These are phyloP conservation scores for Malthinus flaveolus DNA, from an alignment of 2,888 invertebrate genomes.

Conservation along the genomic window DNA sequence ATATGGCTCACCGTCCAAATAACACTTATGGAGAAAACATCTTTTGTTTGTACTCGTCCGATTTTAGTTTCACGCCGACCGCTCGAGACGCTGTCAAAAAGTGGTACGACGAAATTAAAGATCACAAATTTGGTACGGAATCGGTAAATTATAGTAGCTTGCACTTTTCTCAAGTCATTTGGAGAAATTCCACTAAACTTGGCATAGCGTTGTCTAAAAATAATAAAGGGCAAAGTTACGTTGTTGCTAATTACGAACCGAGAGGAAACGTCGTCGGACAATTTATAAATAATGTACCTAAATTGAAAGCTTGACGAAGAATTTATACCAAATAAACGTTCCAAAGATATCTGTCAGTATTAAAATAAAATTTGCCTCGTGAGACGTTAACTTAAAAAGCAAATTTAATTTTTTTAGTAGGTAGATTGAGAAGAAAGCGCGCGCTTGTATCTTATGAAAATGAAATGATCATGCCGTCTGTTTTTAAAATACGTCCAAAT, in stretches of 20 bases:
- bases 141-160: constrained; percentile 57
- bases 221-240: constrained; percentile 77
- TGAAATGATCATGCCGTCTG: not conserved
- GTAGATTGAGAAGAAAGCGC: too few species aligned
- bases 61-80: constrained; percentile 56
- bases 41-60: constrained; percentile 61
- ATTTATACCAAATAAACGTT: not conserved
- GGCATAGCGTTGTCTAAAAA: constrained; percentile 74
- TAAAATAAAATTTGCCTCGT: too few species aligned
- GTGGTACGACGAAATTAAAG: constrained; percentile 64
- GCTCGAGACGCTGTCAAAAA: constrained; percentile 60
- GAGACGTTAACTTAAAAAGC: too few species aligned
- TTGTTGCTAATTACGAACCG: constrained; percentile 84
- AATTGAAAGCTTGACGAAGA: constrained; percentile 48
- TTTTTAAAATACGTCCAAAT: not conserved
- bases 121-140: constrained; percentile 57
- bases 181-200: constrained; percentile 69
- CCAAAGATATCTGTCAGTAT: not conserved
- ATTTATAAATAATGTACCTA: constrained; percentile 69
- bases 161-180: constrained; percentile 66
- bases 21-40: constrained; percentile 67
- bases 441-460: too few species aligned
- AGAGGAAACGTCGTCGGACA: constrained; percentile 79
- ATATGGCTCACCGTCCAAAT: constrained; percentile 67
- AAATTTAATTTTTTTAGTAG: too few species aligned